Percentiles rank a stretch among this genome's conserved stretches.
These are phyloP conservation scores for Aethina tumida DNA, from an alignment of 1,140 invertebrate species.

Conservation along the genomic window DNA sequence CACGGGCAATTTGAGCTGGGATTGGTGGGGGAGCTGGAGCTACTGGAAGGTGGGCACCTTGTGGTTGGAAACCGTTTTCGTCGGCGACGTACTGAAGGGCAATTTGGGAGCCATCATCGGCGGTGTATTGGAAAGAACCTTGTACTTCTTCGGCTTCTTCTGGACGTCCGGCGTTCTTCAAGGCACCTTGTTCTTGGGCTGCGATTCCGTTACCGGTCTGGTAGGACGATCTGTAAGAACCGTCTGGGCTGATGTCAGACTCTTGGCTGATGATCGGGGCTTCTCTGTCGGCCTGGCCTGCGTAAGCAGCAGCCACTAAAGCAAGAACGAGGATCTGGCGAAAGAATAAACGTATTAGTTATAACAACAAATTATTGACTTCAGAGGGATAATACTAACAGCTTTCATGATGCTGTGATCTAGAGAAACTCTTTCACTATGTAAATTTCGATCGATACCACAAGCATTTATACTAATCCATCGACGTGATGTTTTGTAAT, in stretches of 20 bases:
- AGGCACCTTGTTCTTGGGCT: conserved; percentile 49
- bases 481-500: no score
- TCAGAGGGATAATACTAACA: no score
- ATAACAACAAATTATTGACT: no score
- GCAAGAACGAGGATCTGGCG: conserved; percentile 1
- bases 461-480: no score
- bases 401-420: no score
- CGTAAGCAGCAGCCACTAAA: conserved; percentile 16
- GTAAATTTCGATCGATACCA: no score
- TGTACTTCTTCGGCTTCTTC: conserved; percentile 46
- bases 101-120: conserved; percentile 52
- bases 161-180: conserved; percentile 45
- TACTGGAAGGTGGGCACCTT: conserved; percentile 49
- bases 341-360: no score
- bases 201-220: conserved; percentile 59
- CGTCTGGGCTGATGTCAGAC: conserved; percentile 52
- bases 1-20: no score
- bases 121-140: conserved; percentile 55
- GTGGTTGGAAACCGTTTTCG: conserved; percentile 63
- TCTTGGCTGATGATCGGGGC: conserved; percentile 49
- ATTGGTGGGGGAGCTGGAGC: conserved; percentile 62
- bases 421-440: no score
- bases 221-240: conserved; percentile 48
- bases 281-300: conserved; percentile 41
- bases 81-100: conserved; percentile 56